phyloP scores from a whole-genome alignment of 2,113 vertebrate genomes.

The Rhadina sibilatrix region DNA sequence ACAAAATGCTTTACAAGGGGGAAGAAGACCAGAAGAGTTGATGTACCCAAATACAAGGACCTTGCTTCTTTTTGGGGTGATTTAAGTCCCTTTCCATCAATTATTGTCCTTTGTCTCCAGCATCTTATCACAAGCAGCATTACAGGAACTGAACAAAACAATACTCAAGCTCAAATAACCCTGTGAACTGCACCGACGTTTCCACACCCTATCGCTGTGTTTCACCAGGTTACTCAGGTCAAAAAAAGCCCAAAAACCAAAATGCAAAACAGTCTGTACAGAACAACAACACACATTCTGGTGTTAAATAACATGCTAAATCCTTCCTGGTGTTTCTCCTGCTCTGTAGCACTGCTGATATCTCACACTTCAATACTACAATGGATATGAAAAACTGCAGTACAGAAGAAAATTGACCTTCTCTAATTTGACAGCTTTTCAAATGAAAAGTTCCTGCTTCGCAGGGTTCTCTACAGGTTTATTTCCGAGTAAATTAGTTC shows the following conservation, averaged over 20 bases:
- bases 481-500: constrained; percentile 10
- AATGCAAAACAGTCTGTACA: background rate
- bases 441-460: background rate
- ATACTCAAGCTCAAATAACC: constrained; percentile 82
- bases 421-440: background rate
- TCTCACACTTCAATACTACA: background rate
- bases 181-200: constrained; percentile 83
- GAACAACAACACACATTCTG: background rate
- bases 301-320: background rate
- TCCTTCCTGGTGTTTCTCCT: background rate
- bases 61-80: constrained; percentile 78
- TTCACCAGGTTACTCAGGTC: constrained; percentile 69
- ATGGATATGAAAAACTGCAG: background rate
- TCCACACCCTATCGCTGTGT: constrained; percentile 85
- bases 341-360: background rate
- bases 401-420: background rate
- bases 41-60: constrained; percentile 76
- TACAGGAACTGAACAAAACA: constrained; percentile 92
- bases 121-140: constrained; percentile 88
- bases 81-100: constrained; percentile 82
- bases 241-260: background rate
- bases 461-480: background rate
- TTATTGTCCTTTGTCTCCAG: constrained; percentile 89
- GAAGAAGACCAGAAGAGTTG: constrained; percentile 74
- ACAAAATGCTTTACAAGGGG: constrained; percentile 74